phyloP scores from a whole-genome alignment of 2,113 vertebrate species.

The Morone chrysops region DNA sequence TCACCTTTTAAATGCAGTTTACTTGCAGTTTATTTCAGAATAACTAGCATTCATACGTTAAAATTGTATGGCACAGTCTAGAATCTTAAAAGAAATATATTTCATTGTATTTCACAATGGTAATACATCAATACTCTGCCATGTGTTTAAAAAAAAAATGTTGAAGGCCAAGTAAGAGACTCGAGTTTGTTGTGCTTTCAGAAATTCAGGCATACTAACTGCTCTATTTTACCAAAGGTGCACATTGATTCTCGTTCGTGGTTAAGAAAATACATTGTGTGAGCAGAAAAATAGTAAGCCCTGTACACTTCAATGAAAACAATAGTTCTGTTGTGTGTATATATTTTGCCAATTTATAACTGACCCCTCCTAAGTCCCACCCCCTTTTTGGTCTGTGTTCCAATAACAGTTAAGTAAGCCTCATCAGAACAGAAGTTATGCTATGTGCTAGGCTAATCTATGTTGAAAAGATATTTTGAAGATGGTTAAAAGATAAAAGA shows the following conservation, averaged over 20 bases:
- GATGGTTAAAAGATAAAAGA: too few species aligned
- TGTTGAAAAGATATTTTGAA: too few species aligned
- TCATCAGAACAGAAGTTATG: too few species aligned
- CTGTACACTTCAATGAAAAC: not conserved
- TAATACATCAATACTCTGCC: not conserved
- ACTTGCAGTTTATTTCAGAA: constrained; percentile 28
- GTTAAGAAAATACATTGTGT: not conserved
- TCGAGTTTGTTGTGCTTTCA: constrained; percentile 36
- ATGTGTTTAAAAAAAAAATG: not conserved
- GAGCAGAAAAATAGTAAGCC: not conserved
- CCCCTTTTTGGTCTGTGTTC: too few species aligned
- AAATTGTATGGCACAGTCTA: constrained; percentile 27
- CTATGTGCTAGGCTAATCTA: too few species aligned
- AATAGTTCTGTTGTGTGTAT: not conserved
- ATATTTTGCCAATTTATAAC: not conserved
- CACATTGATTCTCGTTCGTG: not conserved
- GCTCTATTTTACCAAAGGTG: not conserved
- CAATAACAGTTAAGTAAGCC: not conserved
- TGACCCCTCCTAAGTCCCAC: too few species aligned
- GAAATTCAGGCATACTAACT: not conserved
- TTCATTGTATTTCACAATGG: constrained; percentile 17
- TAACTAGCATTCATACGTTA: not conserved
- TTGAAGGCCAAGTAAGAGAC: constrained; percentile 15
- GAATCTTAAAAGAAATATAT: not conserved
- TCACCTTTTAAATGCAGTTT: not conserved